phyloP scores from a whole-genome alignment of 2,113 vertebrate genomes.

The Rhabdornis inornatus region DNA sequence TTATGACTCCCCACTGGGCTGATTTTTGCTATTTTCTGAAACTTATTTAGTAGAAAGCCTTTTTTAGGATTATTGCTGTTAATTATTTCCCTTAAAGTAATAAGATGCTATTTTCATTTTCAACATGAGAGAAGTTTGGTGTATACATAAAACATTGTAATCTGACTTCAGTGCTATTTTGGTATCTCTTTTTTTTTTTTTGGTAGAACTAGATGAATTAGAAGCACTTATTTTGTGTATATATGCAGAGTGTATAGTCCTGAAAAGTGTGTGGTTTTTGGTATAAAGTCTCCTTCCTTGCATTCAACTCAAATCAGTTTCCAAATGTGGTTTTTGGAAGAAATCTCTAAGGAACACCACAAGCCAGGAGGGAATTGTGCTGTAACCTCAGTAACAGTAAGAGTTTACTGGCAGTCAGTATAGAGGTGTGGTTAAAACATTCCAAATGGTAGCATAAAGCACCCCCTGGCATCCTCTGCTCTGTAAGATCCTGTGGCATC shows the following conservation, averaged over 20 bases:
- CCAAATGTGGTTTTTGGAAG: background rate
- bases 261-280: background rate
- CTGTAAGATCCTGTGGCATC: background rate
- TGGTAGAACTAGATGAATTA: background rate
- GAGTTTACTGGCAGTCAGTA: background rate
- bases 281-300: background rate
- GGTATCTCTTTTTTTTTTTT: background rate
- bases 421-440: background rate
- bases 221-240: background rate
- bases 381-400: background rate
- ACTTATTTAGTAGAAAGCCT: background rate
- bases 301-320: background rate
- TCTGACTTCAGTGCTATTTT: background rate
- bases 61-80: constrained; percentile 13
- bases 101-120: background rate
- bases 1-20: background rate
- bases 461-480: background rate
- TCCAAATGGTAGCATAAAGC: background rate
- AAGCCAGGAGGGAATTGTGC: background rate
- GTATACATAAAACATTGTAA: background rate
- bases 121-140: background rate
- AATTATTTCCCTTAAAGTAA: constrained; percentile 22
- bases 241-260: background rate
- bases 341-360: background rate
- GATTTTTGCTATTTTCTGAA: constrained; percentile 17